These are phyloP conservation scores for Andrena trimmerana DNA, from an alignment of 2,888 invertebrate genomes.

Conservation along the genomic window DNA sequence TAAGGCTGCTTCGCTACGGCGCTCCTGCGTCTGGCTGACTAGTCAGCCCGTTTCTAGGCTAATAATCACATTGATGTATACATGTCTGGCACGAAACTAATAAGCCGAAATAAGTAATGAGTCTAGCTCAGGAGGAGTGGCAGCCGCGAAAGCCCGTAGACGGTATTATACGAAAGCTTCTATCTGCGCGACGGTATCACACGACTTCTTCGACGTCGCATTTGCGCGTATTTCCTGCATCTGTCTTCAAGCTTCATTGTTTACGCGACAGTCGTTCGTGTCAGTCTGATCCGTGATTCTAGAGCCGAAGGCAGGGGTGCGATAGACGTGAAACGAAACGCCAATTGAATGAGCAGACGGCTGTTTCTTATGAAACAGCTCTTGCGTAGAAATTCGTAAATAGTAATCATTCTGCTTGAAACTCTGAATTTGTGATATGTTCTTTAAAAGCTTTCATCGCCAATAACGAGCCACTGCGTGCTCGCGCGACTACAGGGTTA, in stretches of 20 bases:
- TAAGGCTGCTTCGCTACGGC: background rate
- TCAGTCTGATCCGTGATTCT: background rate
- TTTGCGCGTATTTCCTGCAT: background rate
- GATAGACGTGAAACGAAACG: background rate
- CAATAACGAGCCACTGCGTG: background rate
- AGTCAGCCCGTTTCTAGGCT: background rate
- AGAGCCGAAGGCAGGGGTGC: background rate
- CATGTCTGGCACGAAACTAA: conserved; percentile 24
- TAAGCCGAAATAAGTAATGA: conserved; percentile 33
- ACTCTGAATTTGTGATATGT: too few relatives aligned
- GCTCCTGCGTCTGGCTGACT: background rate
- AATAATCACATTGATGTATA: conserved; percentile 28
- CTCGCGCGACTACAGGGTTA: background rate
- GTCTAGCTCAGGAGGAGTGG: background rate
- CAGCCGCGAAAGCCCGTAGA: background rate
- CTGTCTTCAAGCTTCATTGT: background rate
- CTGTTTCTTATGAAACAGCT: conserved; percentile 5
- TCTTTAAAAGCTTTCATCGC: too few relatives aligned
- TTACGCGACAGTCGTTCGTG: background rate
- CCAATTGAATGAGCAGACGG: background rate
- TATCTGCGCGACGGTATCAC: too few relatives aligned
- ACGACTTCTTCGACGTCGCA: conserved; percentile 7
- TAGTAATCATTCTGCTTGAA: too few relatives aligned
- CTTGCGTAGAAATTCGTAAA: too few relatives aligned
- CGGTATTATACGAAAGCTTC: background rate